Evolutionary conservation across 2,797 vertebrate species (phyloP), one percentile per base, ranked within the genome.

Genomic region (Remorina albescens): DNA sequence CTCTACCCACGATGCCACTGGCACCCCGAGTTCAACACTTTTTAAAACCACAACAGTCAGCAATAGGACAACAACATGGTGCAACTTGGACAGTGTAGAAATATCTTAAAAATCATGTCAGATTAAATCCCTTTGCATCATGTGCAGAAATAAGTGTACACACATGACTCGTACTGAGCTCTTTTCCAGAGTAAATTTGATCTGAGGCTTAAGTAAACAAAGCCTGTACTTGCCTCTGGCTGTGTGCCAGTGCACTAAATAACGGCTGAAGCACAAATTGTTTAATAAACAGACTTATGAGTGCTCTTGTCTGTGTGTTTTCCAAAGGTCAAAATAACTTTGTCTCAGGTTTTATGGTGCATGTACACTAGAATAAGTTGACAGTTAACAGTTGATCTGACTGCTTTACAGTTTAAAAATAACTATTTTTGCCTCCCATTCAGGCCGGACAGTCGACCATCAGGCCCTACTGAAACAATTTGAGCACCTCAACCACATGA

Each of bases 401-500:
- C 15, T 49, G 28, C 13, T 56, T 62, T 10, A 60, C 16, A 41
- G 51, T 47, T 49, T 16, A 56, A 50, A 25, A 2, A 41, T 50
- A 56, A 18, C 0, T 30, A n/a, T 71, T 21, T 9, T 37, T 34
- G 0, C 2, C 15, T 16, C 51, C 21, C 30, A 19, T 49, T 57
- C 67, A 98, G 97, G 94, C 66, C 86, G 89, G 74, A 92, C 91
- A 25, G 84, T 97, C 74, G 96, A 98, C 85, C 95, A 97, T 78
- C 95, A 96, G 42, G 85, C 91, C 55, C 94, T 98, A 64, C 93
- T 99, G 54, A 97, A 95, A 80, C 96, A 98, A 83, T 98, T 99
- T 83, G 96, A 98, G 50, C 96, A 99, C 71, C 94, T 99, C 80
- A 96, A 97, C 88, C 96, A 97, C 79, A 69, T 93, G 89, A 99